Base-by-base conservation (phyloP, 2,888 invertebrate genomes). In the Griposia aprilina region DNA sequence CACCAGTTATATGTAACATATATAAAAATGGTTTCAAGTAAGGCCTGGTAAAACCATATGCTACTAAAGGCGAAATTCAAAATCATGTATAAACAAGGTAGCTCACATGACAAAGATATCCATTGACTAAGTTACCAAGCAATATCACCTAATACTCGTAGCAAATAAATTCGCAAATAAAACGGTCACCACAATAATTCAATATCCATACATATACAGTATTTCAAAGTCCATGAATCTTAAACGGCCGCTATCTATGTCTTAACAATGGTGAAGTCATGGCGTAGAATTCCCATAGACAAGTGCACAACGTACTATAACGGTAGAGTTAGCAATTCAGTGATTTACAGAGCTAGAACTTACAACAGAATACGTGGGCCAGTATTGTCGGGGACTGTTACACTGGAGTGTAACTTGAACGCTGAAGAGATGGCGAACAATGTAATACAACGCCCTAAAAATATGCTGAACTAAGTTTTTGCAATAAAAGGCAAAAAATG, bases 281-380 rank as follows among this genome's bases (percentile, higher is more conserved):
- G 90, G 92, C 90, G 92, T 91, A 91, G 89, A 89, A 89, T 95
- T 95, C 95, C 92, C 95, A 94, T 93, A 94, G 94, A 94, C 95
- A 95, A 95, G 95, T 95, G 95, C 93, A 90, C 92, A 90, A 90
- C 91, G 93, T 93, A 92, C 89, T 82, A 81, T 95, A 95, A 95
- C 96, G 96, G 96, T 93, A 92, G 90, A 90, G 93, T 92, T 93
- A 92, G 95, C 94, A 93, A 94, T 95, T 95, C 94, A 93, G 94
- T 96, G 96, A 96, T 96, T 96, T 96, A 96, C 94, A 93, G 94
- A 90, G 92, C 92, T 89, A 85, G 90, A 87, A 88, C 90, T 91
- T 90, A 91, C 91, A 93, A 93, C 93, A 93, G 93, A 93, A 93
- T 94, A 94, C 94, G 94, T 94, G 94, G 93, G 90, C 90, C 87